Evolutionary conservation across 1,140 invertebrate species (phyloP).

Genomic region (Sinonovacula constricta): DNA sequence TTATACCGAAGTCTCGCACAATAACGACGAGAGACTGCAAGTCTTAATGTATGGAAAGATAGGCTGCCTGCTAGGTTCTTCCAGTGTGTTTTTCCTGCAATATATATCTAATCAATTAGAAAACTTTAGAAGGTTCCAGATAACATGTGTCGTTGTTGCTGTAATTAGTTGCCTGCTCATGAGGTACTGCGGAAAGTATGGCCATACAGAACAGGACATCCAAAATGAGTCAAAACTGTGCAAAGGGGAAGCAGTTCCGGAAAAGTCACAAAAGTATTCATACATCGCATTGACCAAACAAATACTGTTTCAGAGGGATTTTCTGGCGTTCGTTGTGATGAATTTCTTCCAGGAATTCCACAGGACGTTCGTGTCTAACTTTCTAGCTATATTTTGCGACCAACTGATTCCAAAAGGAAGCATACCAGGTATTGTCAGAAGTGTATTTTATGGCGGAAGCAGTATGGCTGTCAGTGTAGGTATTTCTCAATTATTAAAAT

Average conservation of each 20-base stretch:
- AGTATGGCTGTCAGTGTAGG: too few relatives aligned
- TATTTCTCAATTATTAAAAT: too few relatives aligned
- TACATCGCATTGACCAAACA: slow-evolving; percentile 58
- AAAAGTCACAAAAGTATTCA: slow-evolving; percentile 49
- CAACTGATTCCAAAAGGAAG: slow-evolving; percentile 54
- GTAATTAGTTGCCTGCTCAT: slow-evolving; percentile 67
- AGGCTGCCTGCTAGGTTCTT: slow-evolving; percentile 65
- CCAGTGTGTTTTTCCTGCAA: slow-evolving; percentile 62
- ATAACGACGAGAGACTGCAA: slow-evolving; percentile 70
- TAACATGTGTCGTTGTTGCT: slow-evolving; percentile 63
- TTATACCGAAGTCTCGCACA: slow-evolving; percentile 77
- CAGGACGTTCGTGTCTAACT: slow-evolving; percentile 60
- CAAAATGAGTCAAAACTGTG: slow-evolving; percentile 17
- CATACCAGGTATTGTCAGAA: slow-evolving; percentile 52
- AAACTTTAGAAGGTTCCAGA: slow-evolving; percentile 74
- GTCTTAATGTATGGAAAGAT: slow-evolving; percentile 75
- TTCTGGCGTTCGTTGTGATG: slow-evolving; percentile 66
- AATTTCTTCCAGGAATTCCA: slow-evolving; percentile 72
- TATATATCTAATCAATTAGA: slow-evolving; percentile 66
- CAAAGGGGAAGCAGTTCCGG: not conserved
- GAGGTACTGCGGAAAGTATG: slow-evolving; percentile 66
- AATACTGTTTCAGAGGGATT: slow-evolving; percentile 63
- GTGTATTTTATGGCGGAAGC: slow-evolving; percentile 62
- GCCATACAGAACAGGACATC: slow-evolving; percentile 68
- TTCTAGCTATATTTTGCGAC: slow-evolving; percentile 67